Percentiles rank a stretch among this genome's conserved stretches.
Conservation (phyloP, 92 coral and sea anemone species). For the Nematostella vectensis region DNA sequence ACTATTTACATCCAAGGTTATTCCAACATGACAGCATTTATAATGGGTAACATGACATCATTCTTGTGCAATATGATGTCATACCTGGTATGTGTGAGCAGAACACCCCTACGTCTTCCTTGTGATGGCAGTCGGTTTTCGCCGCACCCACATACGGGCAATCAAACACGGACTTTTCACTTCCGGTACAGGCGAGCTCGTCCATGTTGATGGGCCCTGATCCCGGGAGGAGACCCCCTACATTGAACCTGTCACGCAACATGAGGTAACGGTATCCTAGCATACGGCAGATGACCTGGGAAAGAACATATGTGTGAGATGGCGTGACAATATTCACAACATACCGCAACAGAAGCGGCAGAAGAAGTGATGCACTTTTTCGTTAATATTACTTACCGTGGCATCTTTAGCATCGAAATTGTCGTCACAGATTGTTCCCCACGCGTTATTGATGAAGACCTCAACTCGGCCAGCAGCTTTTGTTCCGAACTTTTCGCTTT, state of each 20-base stretch:
- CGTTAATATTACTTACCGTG: conserved; percentile 4
- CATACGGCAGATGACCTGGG: conserved; percentile 15
- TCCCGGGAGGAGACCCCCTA: not conserved
- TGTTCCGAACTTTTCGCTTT: no score
- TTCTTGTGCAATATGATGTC: no score
- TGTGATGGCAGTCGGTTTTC: conserved; percentile 33
- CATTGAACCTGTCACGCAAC: not conserved
- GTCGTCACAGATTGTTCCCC: conserved; percentile 65
- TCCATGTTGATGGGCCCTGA: conserved; percentile 44
- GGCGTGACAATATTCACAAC: no score
- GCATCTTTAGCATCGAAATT: conserved; percentile 39
- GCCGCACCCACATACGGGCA: conserved; percentile 42
- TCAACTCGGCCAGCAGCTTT: conserved; percentile 37
- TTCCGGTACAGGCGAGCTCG: conserved; percentile 54
- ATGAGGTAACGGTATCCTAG: conserved; percentile 8
- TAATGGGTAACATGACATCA: no score
- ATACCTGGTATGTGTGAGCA: conserved; percentile 3
- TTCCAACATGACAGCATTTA: no score
- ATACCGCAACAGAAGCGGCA: no score
- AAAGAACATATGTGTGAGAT: not conserved
- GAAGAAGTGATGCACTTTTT: no score
- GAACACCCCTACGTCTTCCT: conserved; percentile 58
- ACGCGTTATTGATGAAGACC: conserved; percentile 25
- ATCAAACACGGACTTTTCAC: conserved; percentile 26
- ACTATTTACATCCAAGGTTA: no score